These are phyloP conservation scores for Chloroceryle aenea DNA, from an alignment of 2,113 vertebrate genomes.

Conservation along the genomic window DNA sequence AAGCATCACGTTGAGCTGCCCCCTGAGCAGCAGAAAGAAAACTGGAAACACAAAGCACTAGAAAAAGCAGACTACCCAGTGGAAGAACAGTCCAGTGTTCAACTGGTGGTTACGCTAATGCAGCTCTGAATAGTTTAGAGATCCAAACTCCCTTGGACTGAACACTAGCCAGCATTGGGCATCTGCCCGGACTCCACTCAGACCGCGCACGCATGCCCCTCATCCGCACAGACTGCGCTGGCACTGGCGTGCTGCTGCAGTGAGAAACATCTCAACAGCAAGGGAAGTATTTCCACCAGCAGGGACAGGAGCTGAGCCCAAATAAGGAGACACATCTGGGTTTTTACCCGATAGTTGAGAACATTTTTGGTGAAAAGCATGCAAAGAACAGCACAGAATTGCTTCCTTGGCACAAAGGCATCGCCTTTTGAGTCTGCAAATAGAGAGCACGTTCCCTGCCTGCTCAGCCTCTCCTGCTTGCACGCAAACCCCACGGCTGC, in stretches of 20 bases:
- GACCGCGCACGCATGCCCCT: accelerated
- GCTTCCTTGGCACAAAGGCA: background rate
- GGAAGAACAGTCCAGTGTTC: background rate
- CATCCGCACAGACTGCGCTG: background rate
- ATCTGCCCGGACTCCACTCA: no score
- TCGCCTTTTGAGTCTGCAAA: background rate
- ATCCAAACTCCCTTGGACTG: background rate
- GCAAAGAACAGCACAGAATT: accelerated
- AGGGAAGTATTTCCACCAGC: background rate
- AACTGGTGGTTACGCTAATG: background rate
- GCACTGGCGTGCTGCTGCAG: background rate
- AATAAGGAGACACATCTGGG: accelerated
- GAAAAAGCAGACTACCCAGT: background rate
- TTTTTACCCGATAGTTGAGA: background rate
- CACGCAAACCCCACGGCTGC: background rate
- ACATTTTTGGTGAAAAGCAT: background rate
- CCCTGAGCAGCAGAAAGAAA: background rate
- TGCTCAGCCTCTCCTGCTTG: background rate
- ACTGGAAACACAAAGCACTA: accelerated
- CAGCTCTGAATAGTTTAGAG: background rate
- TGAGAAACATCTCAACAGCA: background rate
- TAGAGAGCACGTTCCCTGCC: no score
- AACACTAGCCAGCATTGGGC: background rate
- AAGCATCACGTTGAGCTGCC: background rate
- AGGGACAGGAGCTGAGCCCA: background rate